Evolutionary conservation across 2,888 invertebrate species (phyloP).

Genomic region (Ormyrus pomaceus): DNA sequence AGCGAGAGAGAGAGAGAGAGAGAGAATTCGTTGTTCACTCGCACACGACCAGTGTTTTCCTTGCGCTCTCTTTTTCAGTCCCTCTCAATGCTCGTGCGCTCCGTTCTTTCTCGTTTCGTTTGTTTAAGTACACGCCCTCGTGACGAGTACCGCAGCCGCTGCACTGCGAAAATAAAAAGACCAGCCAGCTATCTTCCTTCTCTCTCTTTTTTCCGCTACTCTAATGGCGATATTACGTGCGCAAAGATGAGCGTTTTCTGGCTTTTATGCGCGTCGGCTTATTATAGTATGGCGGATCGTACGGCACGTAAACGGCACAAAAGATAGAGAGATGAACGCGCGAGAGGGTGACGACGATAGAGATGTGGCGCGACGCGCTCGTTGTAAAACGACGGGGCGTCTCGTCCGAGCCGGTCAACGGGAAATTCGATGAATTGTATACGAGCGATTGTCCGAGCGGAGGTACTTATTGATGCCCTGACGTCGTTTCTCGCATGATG

Average conservation of each 20-base stretch:
- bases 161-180: conserved; percentile 16
- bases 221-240: conserved; percentile 49
- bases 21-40: too few relatives aligned
- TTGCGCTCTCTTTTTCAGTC: background rate
- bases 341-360: background rate
- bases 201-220: conserved; percentile 6
- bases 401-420: background rate
- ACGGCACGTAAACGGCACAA: background rate
- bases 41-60: background rate
- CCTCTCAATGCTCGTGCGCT: background rate
- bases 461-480: background rate
- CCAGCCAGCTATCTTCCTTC: background rate
- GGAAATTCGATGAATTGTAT: conserved; percentile 29
- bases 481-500: too few relatives aligned
- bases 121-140: conserved; percentile 43
- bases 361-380: background rate
- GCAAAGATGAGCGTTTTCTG: conserved; percentile 22
- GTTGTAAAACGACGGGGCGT: background rate
- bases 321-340: background rate
- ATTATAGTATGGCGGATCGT: background rate
- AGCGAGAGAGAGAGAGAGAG: too few relatives aligned
- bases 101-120: conserved; percentile 20
- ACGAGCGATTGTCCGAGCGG: background rate
- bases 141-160: conserved; percentile 4
- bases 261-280: background rate